These are phyloP conservation scores for Phyto melanocephala DNA, from an alignment of 2,888 invertebrate species.

Conservation along the genomic window DNA sequence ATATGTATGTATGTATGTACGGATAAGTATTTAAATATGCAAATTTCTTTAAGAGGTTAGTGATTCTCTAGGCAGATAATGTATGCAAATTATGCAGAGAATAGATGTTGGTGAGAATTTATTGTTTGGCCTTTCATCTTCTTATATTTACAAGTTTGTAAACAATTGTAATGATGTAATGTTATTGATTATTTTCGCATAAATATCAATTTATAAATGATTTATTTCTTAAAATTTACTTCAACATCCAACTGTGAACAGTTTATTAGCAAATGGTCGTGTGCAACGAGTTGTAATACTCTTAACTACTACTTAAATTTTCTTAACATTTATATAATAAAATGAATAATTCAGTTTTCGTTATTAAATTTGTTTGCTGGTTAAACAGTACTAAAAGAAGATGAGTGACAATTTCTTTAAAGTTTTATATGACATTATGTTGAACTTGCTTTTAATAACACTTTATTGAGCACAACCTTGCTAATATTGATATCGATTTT, in stretches of 20 bases:
- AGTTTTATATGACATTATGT: too few species aligned
- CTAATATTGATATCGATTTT: too few species aligned
- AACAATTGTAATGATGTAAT: constrained; percentile 39
- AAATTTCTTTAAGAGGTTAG: too few species aligned
- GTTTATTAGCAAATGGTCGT: not conserved
- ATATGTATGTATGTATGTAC: not conserved
- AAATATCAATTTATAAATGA: constrained; percentile 5
- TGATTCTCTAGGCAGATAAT: not conserved
- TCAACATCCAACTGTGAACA: constrained; percentile 12
- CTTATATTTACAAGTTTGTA: constrained; percentile 21
- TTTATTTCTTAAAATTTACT: not conserved
- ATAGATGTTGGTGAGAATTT: not conserved
- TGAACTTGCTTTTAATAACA: too few species aligned
- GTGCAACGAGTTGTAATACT: too few species aligned
- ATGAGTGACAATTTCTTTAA: too few species aligned
- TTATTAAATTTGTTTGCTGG: too few species aligned
- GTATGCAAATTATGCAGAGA: not conserved
- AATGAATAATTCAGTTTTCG: too few species aligned
- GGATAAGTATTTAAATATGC: constrained; percentile 47
- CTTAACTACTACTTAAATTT: too few species aligned
- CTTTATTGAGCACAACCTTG: too few species aligned
- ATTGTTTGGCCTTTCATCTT: not conserved
- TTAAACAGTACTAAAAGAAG: too few species aligned
- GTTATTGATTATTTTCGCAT: constrained; percentile 8
- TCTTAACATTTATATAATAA: too few species aligned